Percentiles rank a stretch among this genome's conserved stretches.
Conservation (phyloP, 2,888 invertebrate species). For the Eupithecia subfuscata region DNA sequence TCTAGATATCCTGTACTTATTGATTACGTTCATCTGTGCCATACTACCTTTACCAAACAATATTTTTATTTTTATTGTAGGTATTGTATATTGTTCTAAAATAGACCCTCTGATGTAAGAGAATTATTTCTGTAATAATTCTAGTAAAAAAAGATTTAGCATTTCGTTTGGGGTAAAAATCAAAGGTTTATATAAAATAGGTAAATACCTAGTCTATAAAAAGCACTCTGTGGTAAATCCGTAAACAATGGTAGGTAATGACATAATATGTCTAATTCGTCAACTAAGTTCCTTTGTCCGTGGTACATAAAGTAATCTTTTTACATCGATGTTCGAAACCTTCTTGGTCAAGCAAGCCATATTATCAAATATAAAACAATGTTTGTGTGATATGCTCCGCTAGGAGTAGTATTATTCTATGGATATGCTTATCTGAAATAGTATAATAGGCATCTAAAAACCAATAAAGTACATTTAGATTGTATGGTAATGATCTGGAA, state of each 20-base stretch:
- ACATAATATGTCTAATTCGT: background rate
- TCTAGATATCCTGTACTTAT: slow-evolving; percentile 65
- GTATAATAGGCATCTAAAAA: too few species aligned
- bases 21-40: slow-evolving; percentile 30
- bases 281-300: background rate
- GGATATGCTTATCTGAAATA: too few species aligned
- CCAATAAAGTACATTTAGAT: too few species aligned
- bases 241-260: background rate
- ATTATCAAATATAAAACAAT: too few species aligned
- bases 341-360: background rate
- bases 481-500: too few species aligned
- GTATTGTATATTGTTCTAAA: background rate
- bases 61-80: background rate
- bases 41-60: slow-evolving; percentile 4
- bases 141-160: background rate
- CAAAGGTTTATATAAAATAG: background rate
- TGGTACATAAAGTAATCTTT: background rate
- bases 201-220: background rate
- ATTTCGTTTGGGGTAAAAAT: background rate
- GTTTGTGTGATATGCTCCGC: too few species aligned
- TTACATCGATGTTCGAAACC: too few species aligned
- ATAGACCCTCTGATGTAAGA: background rate
- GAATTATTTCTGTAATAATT: background rate
- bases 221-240: background rate
- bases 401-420: too few species aligned